These are phyloP conservation scores for Biston betularia DNA, from an alignment of 2,888 invertebrate species.

Conservation along the genomic window DNA sequence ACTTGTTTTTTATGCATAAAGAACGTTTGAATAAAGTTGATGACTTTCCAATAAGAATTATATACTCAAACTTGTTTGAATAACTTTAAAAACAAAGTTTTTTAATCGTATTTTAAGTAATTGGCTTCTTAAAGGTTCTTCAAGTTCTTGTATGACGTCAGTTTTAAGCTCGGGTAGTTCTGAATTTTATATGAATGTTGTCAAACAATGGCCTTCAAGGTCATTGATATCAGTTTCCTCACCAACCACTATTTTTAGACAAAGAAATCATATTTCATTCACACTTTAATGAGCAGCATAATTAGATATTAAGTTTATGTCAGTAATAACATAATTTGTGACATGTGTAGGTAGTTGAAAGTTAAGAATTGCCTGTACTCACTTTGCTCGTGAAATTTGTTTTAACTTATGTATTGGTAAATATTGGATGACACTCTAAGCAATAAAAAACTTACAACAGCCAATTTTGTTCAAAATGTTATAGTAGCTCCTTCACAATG, in stretches of 20 bases:
- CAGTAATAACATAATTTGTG: not conserved
- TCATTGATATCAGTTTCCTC: slow-evolving; percentile 40
- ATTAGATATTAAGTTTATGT: not conserved
- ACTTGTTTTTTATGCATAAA: slow-evolving; percentile 17
- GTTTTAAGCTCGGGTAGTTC: slow-evolving; percentile 32
- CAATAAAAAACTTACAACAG: no score
- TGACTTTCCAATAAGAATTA: not conserved
- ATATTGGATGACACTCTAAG: no score
- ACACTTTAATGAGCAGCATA: not conserved
- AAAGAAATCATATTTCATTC: slow-evolving; percentile 24
- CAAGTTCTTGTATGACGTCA: slow-evolving; percentile 50
- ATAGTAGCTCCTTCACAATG: not conserved
- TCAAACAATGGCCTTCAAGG: slow-evolving; percentile 68
- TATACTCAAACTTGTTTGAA: not conserved
- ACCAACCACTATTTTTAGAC: slow-evolving; percentile 11
- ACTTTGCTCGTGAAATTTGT: no score
- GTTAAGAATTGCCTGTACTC: no score
- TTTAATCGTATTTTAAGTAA: not conserved
- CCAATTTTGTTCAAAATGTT: not conserved
- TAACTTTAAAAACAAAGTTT: slow-evolving; percentile 16
- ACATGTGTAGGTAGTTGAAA: not conserved
- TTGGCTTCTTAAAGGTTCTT: slow-evolving; percentile 11
- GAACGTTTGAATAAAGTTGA: not conserved
- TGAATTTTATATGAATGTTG: slow-evolving; percentile 50
- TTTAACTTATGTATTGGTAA: no score